Conservation (phyloP, 2,888 invertebrate genomes). For the Cyaniris semiargus region DNA sequence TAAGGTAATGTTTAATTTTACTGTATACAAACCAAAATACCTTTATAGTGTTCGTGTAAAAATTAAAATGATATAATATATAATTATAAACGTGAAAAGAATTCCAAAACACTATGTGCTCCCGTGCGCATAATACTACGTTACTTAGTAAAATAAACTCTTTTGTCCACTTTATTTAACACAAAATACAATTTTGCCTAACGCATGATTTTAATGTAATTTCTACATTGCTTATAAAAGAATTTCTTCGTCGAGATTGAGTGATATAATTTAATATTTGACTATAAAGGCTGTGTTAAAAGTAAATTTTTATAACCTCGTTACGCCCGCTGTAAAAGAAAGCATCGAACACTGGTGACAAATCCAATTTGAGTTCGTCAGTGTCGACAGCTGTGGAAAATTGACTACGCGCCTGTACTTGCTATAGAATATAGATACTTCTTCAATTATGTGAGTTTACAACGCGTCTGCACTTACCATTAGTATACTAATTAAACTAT, state of each 20-base stretch:
- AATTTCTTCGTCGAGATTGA: not conserved
- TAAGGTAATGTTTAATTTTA: too few relatives aligned
- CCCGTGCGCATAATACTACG: too few relatives aligned
- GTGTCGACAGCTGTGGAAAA: conserved; percentile 9
- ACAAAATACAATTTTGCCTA: not conserved
- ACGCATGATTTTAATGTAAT: not conserved
- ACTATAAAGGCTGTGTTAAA: conserved; percentile 16
- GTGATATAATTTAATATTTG: conserved; percentile 11
- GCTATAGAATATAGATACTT: not conserved
- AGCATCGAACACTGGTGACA: not conserved
- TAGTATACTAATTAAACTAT: not conserved
- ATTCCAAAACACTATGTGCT: too few relatives aligned
- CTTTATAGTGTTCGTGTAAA: not conserved
- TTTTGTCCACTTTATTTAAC: not conserved
- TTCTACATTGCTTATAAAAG: not conserved
- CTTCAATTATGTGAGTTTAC: not conserved
- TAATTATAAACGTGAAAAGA: too few relatives aligned
- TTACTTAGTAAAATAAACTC: not conserved
- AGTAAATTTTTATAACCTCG: conserved; percentile 10
- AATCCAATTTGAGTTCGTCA: conserved; percentile 25
- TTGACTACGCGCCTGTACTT: not conserved
- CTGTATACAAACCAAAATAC: not conserved
- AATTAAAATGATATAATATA: too few relatives aligned
- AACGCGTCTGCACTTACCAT: not conserved
- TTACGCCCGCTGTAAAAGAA: conserved; percentile 7